Percentiles rank a stretch among this genome's conserved stretches.
These are phyloP conservation scores for Isoperla grammatica DNA, from an alignment of 2,888 invertebrate genomes.

Conservation along the genomic window DNA sequence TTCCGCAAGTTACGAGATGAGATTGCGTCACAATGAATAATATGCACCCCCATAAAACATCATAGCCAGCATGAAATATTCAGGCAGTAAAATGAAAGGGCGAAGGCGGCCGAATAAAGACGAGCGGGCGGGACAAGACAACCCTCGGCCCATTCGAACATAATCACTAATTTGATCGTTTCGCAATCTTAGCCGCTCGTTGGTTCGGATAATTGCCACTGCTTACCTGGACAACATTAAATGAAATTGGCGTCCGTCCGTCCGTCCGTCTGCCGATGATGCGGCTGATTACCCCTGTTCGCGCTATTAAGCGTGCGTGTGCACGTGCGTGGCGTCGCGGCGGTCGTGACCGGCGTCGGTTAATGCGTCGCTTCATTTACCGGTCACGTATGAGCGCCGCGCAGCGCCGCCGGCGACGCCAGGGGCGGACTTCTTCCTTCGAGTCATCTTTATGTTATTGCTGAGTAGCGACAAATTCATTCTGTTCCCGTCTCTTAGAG, in stretches of 20 bases:
- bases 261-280: background rate
- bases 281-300: constrained; percentile 10
- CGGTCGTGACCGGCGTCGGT: background rate
- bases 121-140: too few species aligned
- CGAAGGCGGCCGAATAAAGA: too few species aligned
- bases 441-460: constrained; percentile 12
- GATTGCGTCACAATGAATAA: too few species aligned
- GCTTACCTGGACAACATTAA: constrained; percentile 16
- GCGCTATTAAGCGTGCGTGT: background rate
- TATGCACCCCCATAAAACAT: too few species aligned
- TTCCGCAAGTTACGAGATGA: too few species aligned
- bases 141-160: background rate
- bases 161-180: background rate
- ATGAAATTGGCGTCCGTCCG: constrained; percentile 4
- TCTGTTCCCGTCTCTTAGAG: background rate
- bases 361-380: constrained; percentile 22
- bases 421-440: background rate
- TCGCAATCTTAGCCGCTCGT: constrained; percentile 3
- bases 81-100: too few species aligned
- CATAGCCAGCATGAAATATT: too few species aligned
- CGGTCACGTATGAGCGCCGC: constrained; percentile 15
- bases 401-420: background rate
- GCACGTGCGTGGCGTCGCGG: constrained; percentile 10
- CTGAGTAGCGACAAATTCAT: constrained; percentile 12
- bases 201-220: constrained; percentile 9